Conservation (phyloP, 2,797 vertebrate genomes). For the Somateria mollissima region DNA sequence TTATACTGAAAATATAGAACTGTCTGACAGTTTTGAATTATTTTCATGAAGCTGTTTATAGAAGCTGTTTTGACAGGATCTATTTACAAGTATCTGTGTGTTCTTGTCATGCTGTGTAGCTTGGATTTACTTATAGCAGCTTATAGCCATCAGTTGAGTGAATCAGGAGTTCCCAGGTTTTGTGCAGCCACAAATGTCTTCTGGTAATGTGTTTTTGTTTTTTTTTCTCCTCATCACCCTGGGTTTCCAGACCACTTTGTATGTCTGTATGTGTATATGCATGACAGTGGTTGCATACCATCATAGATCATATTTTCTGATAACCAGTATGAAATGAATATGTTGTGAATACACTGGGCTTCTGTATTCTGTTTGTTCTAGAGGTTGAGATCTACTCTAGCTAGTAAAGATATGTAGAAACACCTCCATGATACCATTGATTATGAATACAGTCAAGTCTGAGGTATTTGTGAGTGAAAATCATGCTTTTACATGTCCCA, state of each 20-base stretch:
- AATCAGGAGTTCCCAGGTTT: neutral
- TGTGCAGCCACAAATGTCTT: neutral
- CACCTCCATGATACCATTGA: neutral
- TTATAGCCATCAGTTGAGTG: neutral
- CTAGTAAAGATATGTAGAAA: neutral
- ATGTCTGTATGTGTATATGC: neutral
- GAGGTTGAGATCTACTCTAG: neutral
- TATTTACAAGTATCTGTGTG: neutral
- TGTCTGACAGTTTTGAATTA: neutral
- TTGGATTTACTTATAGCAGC: neutral
- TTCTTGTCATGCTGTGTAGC: neutral
- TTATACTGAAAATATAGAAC: neutral
- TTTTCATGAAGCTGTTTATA: neutral
- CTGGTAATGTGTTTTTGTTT: neutral
- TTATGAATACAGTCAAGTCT: neutral
- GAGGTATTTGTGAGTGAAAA: neutral
- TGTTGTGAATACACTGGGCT: neutral
- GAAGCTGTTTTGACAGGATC: neutral
- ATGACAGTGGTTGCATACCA: neutral
- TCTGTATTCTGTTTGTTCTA: neutral
- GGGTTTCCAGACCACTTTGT: neutral
- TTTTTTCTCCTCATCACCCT: accelerated
- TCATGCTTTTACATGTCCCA: neutral
- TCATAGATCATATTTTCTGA: neutral
- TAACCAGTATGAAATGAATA: neutral